Percentiles rank a stretch among this genome's conserved stretches.
phyloP scores from a whole-genome alignment of 2,888 invertebrate genomes.

The Tipula unca region DNA sequence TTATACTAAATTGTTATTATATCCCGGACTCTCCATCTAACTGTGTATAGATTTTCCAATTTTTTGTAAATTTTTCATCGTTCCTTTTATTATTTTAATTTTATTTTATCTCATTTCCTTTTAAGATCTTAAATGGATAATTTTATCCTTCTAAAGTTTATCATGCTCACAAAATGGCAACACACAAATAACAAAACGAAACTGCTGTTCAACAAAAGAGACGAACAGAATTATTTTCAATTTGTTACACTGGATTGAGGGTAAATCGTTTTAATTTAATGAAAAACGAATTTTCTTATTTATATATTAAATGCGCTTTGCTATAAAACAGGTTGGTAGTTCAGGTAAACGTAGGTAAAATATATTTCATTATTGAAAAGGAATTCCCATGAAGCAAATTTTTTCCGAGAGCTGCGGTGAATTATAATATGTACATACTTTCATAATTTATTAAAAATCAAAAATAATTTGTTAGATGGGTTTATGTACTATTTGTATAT shows the following conservation, averaged over 20 bases:
- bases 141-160: background rate
- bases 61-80: background rate
- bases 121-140: background rate
- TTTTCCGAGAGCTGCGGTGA: background rate
- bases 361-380: background rate
- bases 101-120: background rate
- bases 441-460: background rate
- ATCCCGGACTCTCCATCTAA: background rate
- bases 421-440: background rate
- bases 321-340: background rate
- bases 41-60: background rate
- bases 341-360: background rate
- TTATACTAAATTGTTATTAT: background rate
- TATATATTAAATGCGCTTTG: background rate
- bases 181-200: background rate
- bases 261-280: conserved; percentile 8
- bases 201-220: background rate
- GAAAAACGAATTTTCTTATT: conserved; percentile 3
- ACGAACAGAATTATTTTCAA: background rate
- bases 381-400: background rate
- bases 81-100: background rate
- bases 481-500: background rate
- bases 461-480: background rate
- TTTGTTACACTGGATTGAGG: background rate
- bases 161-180: background rate